These are phyloP conservation scores for Mesoclemmys tuberculata DNA, from an alignment of 2,113 vertebrate species.

Conservation along the genomic window DNA sequence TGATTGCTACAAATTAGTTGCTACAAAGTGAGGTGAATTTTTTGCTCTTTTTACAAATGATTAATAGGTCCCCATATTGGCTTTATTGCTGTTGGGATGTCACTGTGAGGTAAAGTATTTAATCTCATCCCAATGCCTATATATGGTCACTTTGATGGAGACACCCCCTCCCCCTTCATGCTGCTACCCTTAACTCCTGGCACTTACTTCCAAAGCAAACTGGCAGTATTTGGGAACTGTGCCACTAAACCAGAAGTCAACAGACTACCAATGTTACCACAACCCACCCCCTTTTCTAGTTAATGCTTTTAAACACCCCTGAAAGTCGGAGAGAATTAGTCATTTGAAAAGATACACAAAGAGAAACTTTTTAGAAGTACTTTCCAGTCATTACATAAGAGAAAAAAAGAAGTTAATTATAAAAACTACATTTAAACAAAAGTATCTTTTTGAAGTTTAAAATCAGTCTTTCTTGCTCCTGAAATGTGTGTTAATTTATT, in stretches of 20 bases:
- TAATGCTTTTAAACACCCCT: background rate
- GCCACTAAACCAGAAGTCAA: constrained; percentile 46
- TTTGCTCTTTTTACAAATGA: fast-evolving
- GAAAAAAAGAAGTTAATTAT: too few species aligned
- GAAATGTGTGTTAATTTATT: background rate
- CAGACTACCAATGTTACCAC: constrained; percentile 37
- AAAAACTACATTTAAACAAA: too few species aligned
- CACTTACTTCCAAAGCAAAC: constrained; percentile 57
- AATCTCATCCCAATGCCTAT: constrained; percentile 72
- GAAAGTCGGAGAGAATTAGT: background rate
- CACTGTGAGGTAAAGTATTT: background rate
- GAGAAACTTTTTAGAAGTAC: background rate
- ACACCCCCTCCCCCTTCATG: constrained; percentile 52
- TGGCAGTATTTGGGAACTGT: constrained; percentile 42
- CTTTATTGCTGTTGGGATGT: background rate
- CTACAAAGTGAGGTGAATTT: background rate
- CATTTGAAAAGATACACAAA: background rate
- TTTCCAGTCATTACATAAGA: background rate
- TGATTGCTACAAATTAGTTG: background rate
- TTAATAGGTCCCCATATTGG: background rate
- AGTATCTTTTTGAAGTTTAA: background rate
- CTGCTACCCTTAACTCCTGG: constrained; percentile 61
- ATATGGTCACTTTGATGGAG: constrained; percentile 75
- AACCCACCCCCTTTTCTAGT: constrained; percentile 13
- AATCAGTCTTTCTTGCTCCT: background rate